Percentiles rank a stretch among this genome's conserved stretches.
Evolutionary conservation across 92 coral and sea anemone species (phyloP).

Genomic region (Umimayanthus chanpuru): DNA sequence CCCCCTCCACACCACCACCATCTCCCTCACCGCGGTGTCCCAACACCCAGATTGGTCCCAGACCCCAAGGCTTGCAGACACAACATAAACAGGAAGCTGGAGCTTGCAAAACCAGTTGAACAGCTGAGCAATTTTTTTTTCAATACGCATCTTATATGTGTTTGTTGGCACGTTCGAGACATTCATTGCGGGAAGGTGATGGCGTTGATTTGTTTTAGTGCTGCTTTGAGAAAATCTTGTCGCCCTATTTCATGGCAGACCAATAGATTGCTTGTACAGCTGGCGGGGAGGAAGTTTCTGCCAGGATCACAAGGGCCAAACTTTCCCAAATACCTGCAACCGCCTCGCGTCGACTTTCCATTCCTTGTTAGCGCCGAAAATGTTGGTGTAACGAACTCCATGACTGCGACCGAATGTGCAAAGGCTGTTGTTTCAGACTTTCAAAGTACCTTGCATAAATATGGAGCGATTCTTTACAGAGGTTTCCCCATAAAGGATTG

Average conservation of each 20-base stretch:
- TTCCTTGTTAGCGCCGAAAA: conserved; percentile 62
- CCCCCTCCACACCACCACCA: too few species aligned
- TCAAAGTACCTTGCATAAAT: conserved; percentile 50
- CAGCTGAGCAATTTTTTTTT: too few species aligned
- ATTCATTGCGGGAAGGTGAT: background rate
- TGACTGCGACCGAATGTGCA: conserved; percentile 50
- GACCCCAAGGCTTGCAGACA: too few species aligned
- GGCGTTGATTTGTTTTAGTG: conserved; percentile 4
- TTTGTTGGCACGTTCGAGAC: background rate
- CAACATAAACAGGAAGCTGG: background rate
- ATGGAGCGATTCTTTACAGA: conserved; percentile 80
- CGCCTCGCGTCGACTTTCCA: conserved; percentile 74
- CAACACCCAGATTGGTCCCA: too few species aligned
- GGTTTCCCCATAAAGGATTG: conserved; percentile 69
- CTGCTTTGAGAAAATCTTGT: background rate
- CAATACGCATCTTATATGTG: background rate
- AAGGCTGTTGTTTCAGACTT: conserved; percentile 33
- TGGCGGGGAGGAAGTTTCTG: conserved; percentile 77
- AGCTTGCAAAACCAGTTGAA: background rate
- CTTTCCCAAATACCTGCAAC: conserved; percentile 72
- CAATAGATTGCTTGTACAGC: background rate
- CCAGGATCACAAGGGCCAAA: conserved; percentile 77
- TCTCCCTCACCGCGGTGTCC: too few species aligned
- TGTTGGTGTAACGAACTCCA: conserved; percentile 23
- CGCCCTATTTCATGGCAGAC: background rate